These are phyloP conservation scores for Phalacrocorax pelagicus DNA, from an alignment of 2,113 vertebrate genomes.

Conservation along the genomic window DNA sequence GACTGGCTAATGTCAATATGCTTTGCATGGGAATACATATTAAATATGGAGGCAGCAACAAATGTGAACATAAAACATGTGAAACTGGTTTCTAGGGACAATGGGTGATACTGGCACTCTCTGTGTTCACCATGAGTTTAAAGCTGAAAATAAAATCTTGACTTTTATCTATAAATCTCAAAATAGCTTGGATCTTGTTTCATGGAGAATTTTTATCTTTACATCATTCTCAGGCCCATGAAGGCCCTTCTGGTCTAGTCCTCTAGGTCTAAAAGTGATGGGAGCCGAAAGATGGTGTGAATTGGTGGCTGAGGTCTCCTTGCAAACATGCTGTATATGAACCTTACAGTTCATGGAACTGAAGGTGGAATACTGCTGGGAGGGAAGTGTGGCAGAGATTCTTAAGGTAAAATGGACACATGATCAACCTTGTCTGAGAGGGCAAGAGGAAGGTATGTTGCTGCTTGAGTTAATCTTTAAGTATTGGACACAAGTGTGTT, in stretches of 20 bases:
- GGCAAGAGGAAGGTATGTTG: neutral
- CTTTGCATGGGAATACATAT: neutral
- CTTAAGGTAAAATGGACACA: neutral
- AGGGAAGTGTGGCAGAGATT: neutral
- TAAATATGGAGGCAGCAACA: neutral
- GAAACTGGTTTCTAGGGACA: neutral
- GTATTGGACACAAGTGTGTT: neutral
- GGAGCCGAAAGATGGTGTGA: neutral
- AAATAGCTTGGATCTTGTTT: neutral
- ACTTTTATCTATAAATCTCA: neutral
- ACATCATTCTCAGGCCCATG: neutral
- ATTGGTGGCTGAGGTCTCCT: neutral
- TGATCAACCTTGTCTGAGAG: neutral
- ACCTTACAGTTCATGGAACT: neutral
- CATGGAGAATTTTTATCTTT: neutral
- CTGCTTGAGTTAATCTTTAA: neutral
- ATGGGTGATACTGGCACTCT: neutral
- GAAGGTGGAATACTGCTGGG: neutral
- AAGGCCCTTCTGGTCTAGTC: neutral
- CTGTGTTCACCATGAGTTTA: fast-evolving
- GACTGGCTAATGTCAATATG: neutral
- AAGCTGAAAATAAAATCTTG: neutral
- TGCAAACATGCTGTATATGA: neutral
- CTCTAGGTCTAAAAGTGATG: neutral
- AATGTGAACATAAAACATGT: neutral